Evolutionary conservation across 1,140 invertebrate genomes (phyloP).

Genomic region (Metopolophium dirhodum): DNA sequence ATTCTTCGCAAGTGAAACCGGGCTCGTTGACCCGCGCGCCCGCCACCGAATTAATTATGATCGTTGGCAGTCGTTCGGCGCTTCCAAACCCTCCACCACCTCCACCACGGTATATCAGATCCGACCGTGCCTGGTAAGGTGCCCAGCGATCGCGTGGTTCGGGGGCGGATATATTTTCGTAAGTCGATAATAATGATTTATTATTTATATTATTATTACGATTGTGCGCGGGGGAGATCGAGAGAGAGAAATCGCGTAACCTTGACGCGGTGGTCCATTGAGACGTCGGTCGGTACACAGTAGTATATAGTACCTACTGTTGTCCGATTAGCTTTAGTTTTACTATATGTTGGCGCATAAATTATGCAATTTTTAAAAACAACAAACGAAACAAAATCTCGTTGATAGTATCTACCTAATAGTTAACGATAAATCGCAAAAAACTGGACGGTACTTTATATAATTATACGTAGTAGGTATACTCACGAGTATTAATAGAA

Average conservation of each 20-base stretch:
- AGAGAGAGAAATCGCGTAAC: background rate
- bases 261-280: background rate
- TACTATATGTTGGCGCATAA: background rate
- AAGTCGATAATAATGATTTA: too few relatives aligned
- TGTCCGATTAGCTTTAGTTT: background rate
- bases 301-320: background rate
- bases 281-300: too few relatives aligned
- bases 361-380: too few relatives aligned
- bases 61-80: background rate
- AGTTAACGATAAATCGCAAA: too few relatives aligned
- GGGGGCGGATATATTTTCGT: constrained; percentile 14
- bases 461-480: too few relatives aligned
- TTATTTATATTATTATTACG: background rate
- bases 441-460: too few relatives aligned
- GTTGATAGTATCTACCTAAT: too few relatives aligned
- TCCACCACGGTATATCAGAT: background rate
- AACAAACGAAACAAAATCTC: too few relatives aligned
- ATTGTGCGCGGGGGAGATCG: background rate
- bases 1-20: background rate
- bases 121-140: background rate
- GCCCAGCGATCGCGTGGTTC: background rate
- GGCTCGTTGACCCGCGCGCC: background rate
- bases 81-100: background rate
- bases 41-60: background rate
- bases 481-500: too few relatives aligned